Conservation (phyloP, 23 tunicate species). For the Ciona savignyi region DNA sequence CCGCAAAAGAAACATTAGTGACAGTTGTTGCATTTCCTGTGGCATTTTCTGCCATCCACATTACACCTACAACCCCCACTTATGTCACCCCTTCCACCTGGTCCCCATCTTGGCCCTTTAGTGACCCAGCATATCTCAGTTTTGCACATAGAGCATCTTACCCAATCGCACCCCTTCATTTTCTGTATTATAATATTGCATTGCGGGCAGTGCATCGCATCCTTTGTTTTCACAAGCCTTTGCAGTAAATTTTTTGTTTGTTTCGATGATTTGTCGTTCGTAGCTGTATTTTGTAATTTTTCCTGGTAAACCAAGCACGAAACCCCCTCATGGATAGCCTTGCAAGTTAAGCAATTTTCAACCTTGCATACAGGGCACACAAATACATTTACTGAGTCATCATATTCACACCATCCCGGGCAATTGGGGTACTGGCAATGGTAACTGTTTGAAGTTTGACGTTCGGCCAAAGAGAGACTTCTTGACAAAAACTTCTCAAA, state of each 20-base stretch:
- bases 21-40: constrained; percentile 59
- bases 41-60: constrained; percentile 53
- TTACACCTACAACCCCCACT: constrained; percentile 74
- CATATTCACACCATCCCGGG: constrained; percentile 74
- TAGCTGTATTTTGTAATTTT: constrained; percentile 11
- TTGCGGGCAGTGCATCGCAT: constrained; percentile 81
- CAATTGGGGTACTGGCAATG: constrained; percentile 81
- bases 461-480: constrained; percentile 54
- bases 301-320: constrained; percentile 72
- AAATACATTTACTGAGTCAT: constrained; percentile 69
- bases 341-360: constrained; percentile 53
- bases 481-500: constrained; percentile 36
- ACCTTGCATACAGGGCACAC: constrained; percentile 71
- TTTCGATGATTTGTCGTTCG: constrained; percentile 42
- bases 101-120: constrained; percentile 71
- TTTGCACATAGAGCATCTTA: constrained; percentile 70
- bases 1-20: constrained; percentile 26
- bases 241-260: constrained; percentile 44
- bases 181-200: constrained; percentile 72
- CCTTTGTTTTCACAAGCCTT: constrained; percentile 29
- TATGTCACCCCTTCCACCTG: constrained; percentile 53
- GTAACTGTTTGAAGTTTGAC: constrained; percentile 26
- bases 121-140: constrained; percentile 87
- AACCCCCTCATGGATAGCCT: constrained; percentile 66
- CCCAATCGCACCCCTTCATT: constrained; percentile 87